Evolutionary conservation across 2,113 vertebrate genomes (phyloP).

Genomic region (Centropus unirufus): DNA sequence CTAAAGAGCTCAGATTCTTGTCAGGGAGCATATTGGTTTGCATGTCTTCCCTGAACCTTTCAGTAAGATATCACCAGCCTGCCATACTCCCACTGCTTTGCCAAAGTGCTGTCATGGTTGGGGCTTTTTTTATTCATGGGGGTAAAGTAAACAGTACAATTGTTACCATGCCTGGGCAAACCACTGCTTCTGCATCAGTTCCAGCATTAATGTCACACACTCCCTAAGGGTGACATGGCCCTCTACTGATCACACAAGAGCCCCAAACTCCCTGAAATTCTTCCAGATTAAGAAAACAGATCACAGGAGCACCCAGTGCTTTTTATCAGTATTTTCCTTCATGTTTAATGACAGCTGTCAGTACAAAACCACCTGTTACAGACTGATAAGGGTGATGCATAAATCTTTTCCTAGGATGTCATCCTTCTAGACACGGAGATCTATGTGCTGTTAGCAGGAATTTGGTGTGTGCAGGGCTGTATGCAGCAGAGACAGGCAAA

Average conservation of each 20-base stretch:
- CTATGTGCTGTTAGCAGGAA: neutral
- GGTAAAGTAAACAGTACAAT: neutral
- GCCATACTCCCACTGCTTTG: neutral
- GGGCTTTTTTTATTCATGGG: neutral
- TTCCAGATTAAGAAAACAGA: neutral
- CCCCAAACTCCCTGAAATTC: neutral
- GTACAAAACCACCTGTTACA: neutral
- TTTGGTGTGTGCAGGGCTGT: neutral
- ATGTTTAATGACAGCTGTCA: neutral
- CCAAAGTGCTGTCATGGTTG: neutral
- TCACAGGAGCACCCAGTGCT: neutral
- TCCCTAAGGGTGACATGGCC: neutral
- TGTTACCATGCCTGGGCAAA: neutral
- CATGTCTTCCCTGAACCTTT: neutral
- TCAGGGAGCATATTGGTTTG: neutral
- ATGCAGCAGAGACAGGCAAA: neutral
- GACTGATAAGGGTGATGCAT: neutral
- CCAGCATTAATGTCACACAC: neutral
- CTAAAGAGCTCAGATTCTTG: neutral
- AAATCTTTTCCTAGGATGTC: neutral
- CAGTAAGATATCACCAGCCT: accelerated
- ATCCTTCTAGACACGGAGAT: neutral
- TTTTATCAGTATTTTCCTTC: neutral
- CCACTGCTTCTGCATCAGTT: neutral
- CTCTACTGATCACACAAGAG: accelerated